These are phyloP conservation scores for Lithobates pipiens DNA, from an alignment of 2,797 vertebrate genomes.

Conservation along the genomic window DNA sequence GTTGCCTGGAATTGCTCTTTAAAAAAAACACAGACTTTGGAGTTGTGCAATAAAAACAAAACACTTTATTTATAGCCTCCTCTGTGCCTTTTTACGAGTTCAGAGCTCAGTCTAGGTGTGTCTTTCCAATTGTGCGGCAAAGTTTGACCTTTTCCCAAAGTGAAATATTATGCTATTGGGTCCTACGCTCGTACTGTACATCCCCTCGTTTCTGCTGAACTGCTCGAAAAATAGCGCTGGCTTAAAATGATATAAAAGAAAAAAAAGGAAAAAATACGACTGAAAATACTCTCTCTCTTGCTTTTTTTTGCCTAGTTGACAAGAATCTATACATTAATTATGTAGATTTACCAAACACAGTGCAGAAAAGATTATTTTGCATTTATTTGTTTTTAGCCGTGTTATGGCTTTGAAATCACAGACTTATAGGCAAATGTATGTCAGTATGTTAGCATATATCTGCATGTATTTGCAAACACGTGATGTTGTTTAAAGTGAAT, in stretches of 20 bases:
- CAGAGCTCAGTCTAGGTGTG: constrained; percentile 63
- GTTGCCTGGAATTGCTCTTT: background rate
- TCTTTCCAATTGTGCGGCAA: constrained; percentile 57
- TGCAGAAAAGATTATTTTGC: constrained; percentile 10
- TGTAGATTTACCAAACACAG: constrained; percentile 21
- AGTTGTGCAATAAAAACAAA: constrained; percentile 63
- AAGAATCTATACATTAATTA: constrained; percentile 53
- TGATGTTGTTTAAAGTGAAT: background rate
- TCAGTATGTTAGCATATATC: constrained; percentile 12
- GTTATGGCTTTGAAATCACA: constrained; percentile 8
- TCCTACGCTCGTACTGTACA: constrained; percentile 8
- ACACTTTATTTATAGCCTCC: constrained; percentile 60
- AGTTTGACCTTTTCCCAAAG: constrained; percentile 32
- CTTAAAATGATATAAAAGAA: constrained; percentile 26
- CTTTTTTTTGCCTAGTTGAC: constrained; percentile 55
- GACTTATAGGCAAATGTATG: constrained; percentile 2
- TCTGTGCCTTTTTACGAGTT: constrained; percentile 61
- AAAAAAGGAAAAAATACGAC: constrained; percentile 28
- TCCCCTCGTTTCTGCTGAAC: constrained; percentile 53
- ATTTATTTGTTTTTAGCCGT: background rate
- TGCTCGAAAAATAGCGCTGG: constrained; percentile 32
- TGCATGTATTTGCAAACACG: background rate
- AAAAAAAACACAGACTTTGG: constrained; percentile 11
- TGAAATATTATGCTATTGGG: constrained; percentile 59
- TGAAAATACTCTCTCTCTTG: constrained; percentile 61